Evolutionary conservation across 37 sponge, comb jelly and placozoan species (phyloP).

Genomic region (Axinella damicornis): DNA sequence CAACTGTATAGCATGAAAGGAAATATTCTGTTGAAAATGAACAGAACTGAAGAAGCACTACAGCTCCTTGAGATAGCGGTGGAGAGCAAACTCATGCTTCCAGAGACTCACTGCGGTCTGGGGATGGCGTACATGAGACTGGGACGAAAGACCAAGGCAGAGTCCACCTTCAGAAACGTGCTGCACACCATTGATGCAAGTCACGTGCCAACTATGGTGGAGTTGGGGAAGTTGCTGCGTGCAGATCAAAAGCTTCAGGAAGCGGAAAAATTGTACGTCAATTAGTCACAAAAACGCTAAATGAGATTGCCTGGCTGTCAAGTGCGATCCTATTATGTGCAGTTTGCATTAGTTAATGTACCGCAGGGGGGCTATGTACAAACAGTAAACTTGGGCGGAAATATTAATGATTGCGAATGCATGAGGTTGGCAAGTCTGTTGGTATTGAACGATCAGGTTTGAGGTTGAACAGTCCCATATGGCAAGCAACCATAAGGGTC

Average conservation of each 20-base stretch:
- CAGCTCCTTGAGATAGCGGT: conserved; percentile 2
- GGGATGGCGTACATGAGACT: conserved; percentile 20
- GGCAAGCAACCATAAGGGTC: no score
- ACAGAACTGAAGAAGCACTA: conserved; percentile 4
- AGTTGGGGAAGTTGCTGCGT: neutral
- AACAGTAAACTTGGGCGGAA: no score
- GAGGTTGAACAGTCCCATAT: no score
- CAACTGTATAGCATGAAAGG: conserved; percentile 1
- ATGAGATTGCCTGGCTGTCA: no score
- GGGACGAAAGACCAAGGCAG: neutral
- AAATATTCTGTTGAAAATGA: neutral
- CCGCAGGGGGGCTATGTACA: no score
- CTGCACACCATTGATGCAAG: neutral
- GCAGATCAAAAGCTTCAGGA: neutral
- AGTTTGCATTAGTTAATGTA: no score
- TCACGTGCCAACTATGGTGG: neutral
- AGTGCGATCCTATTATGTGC: no score
- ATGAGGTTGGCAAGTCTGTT: no score
- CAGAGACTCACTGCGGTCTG: conserved; percentile 7
- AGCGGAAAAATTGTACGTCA: neutral
- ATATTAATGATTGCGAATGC: no score
- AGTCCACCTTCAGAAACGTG: neutral
- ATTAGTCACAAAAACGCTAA: neutral
- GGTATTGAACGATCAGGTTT: no score
- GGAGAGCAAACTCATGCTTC: neutral